These are phyloP conservation scores for Hypomecis atomaria DNA, from an alignment of 2,888 invertebrate species.

Conservation along the genomic window DNA sequence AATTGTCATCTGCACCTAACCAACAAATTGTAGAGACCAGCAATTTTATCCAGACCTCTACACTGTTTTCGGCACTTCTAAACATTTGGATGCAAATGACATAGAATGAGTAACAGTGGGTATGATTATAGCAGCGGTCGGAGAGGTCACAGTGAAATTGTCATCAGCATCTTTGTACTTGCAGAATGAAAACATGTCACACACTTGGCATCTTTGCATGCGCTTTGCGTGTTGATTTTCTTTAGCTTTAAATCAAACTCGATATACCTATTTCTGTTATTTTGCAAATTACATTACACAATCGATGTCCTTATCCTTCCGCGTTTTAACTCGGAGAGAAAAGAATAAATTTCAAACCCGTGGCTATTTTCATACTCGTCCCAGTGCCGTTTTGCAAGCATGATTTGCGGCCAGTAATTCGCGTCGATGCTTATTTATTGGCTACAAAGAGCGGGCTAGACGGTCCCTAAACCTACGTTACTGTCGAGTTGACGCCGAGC, in stretches of 20 bases:
- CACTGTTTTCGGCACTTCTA: conserved; percentile 4
- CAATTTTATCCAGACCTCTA: no score
- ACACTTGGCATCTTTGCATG: conserved; percentile 23
- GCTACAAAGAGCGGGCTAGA: conserved; percentile 22
- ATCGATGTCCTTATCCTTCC: neutral
- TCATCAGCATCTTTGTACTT: conserved; percentile 5
- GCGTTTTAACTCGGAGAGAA: neutral
- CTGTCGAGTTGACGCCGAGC: conserved; percentile 59
- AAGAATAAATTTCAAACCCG: conserved; percentile 9
- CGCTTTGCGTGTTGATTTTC: conserved; percentile 31
- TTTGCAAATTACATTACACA: no score
- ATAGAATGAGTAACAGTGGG: conserved; percentile 3
- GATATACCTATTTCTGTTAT: no score
- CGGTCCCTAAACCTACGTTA: conserved; percentile 49
- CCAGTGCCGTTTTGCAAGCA: conserved; percentile 12
- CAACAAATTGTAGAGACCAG: no score
- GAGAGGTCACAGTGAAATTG: conserved; percentile 15
- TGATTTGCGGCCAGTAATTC: conserved; percentile 19
- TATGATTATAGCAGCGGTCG: neutral
- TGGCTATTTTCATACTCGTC: neutral
- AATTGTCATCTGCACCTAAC: no score
- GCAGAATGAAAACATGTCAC: conserved; percentile 26
- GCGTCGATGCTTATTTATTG: conserved; percentile 27
- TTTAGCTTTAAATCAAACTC: conserved; percentile 14
- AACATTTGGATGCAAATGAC: conserved; percentile 6